A percentile compares a stretch with the other conserved stretches of the same genome.
These are phyloP conservation scores for Sebastes diploproa DNA, from an alignment of 2,797 vertebrate species.

Conservation along the genomic window DNA sequence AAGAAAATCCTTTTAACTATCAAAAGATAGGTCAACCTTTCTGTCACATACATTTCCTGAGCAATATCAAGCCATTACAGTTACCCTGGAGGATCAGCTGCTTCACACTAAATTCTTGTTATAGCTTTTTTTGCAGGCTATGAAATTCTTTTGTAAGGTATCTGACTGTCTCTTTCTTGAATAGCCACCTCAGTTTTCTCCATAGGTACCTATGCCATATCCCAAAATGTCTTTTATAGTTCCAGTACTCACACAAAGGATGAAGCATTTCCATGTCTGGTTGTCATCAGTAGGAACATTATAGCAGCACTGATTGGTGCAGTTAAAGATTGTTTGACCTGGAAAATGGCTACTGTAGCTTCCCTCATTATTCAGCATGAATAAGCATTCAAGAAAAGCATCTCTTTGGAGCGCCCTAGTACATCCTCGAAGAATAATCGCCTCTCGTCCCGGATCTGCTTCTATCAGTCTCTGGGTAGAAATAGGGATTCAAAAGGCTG, in stretches of 20 bases:
- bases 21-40: no score
- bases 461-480: conserved; percentile 25
- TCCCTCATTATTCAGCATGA: conserved; percentile 35
- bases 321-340: conserved; percentile 36
- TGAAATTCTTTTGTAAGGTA: neutral
- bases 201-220: neutral
- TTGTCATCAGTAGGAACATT: neutral
- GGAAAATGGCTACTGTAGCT: conserved; percentile 11
- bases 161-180: neutral
- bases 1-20: neutral
- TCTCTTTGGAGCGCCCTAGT: conserved; percentile 1
- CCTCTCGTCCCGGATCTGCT: neutral
- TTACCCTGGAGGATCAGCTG: neutral
- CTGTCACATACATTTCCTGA: neutral
- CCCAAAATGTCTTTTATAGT: neutral
- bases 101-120: neutral
- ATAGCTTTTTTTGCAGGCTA: neutral
- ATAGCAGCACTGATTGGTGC: neutral
- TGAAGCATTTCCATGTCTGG: neutral
- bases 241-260: neutral
- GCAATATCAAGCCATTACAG: neutral
- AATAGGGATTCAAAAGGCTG: conserved; percentile 18
- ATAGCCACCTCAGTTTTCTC: neutral
- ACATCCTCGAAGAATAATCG: conserved; percentile 17
- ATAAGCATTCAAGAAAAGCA: conserved; percentile 40